These are phyloP conservation scores for Sylvia borin DNA, from an alignment of 2,797 vertebrate genomes.

Conservation along the genomic window DNA sequence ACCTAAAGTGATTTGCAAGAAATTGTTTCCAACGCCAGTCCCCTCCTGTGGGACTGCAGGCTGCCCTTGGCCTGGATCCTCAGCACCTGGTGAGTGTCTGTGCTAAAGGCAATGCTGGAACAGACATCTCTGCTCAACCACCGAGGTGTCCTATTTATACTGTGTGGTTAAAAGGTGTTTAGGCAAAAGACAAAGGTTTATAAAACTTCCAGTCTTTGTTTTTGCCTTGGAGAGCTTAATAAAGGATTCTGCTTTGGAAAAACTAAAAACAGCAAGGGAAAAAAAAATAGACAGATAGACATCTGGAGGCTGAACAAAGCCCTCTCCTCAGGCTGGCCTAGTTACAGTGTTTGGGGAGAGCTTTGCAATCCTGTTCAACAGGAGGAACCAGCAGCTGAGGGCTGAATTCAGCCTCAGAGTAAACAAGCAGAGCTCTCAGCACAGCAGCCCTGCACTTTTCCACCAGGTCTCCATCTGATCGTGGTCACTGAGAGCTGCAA, in stretches of 20 bases:
- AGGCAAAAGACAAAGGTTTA: background rate
- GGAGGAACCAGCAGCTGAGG: background rate
- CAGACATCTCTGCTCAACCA: background rate
- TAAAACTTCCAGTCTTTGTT: background rate
- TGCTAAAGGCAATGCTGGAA: background rate
- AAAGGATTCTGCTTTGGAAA: background rate
- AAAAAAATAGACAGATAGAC: background rate
- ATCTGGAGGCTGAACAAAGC: slow-evolving; percentile 12
- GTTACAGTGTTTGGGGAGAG: background rate
- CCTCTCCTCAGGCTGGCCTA: slow-evolving; percentile 18
- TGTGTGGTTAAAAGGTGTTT: background rate
- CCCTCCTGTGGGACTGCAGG: background rate
- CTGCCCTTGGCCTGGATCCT: background rate
- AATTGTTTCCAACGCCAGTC: background rate
- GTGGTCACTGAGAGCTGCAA: background rate
- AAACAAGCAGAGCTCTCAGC: background rate
- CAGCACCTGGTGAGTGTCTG: background rate
- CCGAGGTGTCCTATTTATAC: background rate
- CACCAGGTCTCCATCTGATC: background rate
- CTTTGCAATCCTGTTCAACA: background rate
- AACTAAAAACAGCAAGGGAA: background rate
- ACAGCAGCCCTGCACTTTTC: background rate
- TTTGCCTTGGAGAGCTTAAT: background rate
- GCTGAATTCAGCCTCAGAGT: background rate
- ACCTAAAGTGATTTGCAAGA: background rate